Evolutionary conservation across 2,797 vertebrate genomes (phyloP), one percentile per base, ranked within the genome.

Genomic region (Urocyon cinereoargenteus): DNA sequence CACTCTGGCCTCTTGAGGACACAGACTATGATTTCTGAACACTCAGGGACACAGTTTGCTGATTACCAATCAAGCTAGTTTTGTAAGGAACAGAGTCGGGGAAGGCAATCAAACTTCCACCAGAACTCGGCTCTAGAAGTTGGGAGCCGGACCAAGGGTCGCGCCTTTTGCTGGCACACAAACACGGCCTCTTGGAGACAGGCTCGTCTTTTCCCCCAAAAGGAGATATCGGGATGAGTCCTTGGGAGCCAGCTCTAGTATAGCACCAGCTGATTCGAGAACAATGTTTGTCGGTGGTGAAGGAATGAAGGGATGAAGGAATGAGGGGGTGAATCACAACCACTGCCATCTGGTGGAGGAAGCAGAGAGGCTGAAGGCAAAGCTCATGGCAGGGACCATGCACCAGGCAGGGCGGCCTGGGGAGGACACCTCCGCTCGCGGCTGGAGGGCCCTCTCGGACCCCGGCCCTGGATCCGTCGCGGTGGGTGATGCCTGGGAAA

Each of bases 51-150:
- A 66, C 81, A 28, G 83, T 53, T 61, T 91, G 87, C 94, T 96
- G 96, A 95, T 96, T 86, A 66, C 90, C 90, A 59, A 95, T 97
- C 97, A 94, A 34, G 87, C 90, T 31, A 21, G 55, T 86, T 94
- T 75, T 73, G 15, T 1, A 55, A 75, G 79, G 94, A 91, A 77
- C 28, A 0, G 57, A 86, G 57, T 31, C 24, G 26, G 59, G 24
- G 45, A 73, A 34, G 77, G 73, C 59, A 57, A 77, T 78, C 92
- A 45, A 45, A 72, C 51, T n/a, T 18, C 6, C 86, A 14, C 7
- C 26, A 59, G 82, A 36, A 45, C 88, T 36, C 14, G 2, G 57
- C 4, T 14, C 66, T 2, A 2, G 2, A 31, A 49, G 55, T 3
- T 6, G 24, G 55, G 55, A 68, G 55, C 62, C 2, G 34, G 34